Evolutionary conservation across 2,888 invertebrate species (phyloP).

Genomic region (Vandiemenella viatica): DNA sequence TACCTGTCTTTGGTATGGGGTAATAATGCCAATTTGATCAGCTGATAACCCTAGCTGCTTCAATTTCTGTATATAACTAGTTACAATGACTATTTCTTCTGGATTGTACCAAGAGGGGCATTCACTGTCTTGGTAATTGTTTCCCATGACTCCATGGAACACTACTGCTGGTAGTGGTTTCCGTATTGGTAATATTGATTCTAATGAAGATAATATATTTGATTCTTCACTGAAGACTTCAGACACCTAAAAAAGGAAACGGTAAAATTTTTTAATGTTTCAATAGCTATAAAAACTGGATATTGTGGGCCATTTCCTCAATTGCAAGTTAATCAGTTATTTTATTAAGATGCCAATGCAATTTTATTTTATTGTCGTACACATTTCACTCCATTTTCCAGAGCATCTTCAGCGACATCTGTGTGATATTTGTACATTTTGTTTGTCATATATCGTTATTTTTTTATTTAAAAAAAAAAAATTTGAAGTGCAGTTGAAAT

Average conservation of each 20-base stretch:
- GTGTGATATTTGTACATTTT: no score
- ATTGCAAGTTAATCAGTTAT: no score
- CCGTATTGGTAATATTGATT: conserved; percentile 25
- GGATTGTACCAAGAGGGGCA: conserved; percentile 85
- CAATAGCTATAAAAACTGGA: no score
- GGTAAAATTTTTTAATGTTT: not conserved
- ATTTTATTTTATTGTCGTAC: no score
- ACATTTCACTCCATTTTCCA: no score
- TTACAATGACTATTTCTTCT: conserved; percentile 55
- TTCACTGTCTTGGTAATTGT: conserved; percentile 43
- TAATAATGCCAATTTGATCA: conserved; percentile 74
- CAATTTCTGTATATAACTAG: conserved; percentile 46
- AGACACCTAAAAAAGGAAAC: conserved; percentile 25
- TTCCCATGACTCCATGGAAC: conserved; percentile 55
- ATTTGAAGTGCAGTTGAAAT: no score
- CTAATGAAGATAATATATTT: conserved; percentile 20
- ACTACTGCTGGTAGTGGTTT: conserved; percentile 39
- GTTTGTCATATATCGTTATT: no score
- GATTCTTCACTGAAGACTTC: conserved; percentile 30
- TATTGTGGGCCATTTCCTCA: no score
- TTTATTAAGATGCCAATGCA: no score
- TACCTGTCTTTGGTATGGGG: conserved; percentile 86
- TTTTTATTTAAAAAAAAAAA: no score
- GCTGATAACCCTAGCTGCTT: conserved; percentile 45
- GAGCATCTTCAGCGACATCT: no score